Conservation (phyloP, 2,113 vertebrate species). For the Mellivora capensis region DNA sequence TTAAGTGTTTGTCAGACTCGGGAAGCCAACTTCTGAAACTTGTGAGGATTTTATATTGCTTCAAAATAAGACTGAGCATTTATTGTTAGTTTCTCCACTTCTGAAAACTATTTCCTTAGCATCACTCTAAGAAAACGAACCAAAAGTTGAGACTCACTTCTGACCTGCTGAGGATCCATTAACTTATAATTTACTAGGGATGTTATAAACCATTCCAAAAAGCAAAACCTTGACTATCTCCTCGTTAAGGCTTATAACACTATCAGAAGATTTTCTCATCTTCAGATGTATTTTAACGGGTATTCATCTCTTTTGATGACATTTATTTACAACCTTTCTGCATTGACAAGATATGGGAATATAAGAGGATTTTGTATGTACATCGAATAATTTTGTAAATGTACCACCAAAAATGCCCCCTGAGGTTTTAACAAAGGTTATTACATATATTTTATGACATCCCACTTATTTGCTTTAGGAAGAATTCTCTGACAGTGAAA, state of each 20-base stretch:
- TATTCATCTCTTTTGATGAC: not conserved
- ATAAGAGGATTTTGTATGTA: constrained; percentile 19
- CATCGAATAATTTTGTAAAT: constrained; percentile 39
- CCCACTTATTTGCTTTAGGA: constrained; percentile 30
- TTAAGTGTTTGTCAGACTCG: constrained; percentile 18
- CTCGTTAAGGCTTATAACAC: not conserved
- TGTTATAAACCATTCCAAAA: not conserved
- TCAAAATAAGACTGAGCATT: not conserved
- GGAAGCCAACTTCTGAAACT: constrained; percentile 48
- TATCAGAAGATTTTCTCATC: not conserved
- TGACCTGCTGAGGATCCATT: not conserved
- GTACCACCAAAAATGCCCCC: constrained; percentile 15
- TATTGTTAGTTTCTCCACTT: not conserved
- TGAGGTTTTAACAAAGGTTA: constrained; percentile 37
- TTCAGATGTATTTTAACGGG: not conserved
- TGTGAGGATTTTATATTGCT: constrained; percentile 2
- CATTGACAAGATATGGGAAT: not conserved
- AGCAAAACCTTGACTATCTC: not conserved
- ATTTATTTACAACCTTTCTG: constrained; percentile 1
- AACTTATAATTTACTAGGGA: not conserved
- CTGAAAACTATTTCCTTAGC: not conserved
- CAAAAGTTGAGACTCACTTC: not conserved
- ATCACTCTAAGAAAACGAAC: not conserved
- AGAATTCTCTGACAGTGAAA: not conserved
- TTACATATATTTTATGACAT: constrained; percentile 42